Base-by-base conservation (phyloP, 2,113 vertebrate species). In the Colinus virginianus region DNA sequence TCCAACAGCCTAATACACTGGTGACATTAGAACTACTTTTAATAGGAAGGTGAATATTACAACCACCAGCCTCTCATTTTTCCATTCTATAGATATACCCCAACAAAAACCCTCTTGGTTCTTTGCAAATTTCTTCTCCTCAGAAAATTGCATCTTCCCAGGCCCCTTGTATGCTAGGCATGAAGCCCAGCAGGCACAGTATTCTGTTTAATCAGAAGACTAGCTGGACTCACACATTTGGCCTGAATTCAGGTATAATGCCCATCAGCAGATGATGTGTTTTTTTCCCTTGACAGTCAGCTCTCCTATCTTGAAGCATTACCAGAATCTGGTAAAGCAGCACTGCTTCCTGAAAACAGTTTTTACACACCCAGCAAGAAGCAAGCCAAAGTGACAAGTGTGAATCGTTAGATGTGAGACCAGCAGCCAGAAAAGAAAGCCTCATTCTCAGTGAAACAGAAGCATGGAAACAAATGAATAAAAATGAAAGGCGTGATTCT, bases 221-320 rank as follows among this genome's bases (percentile, higher is more conserved):
- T 84, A 68, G 90, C 34, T 13, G 30, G 32, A 18, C 84, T 78
- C 84, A 81, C 78, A 32, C 8, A 1, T 43, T 64, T 61, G 89
- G 94, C 74, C 74, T 64, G 18, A 51, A 22, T 77, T 61, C 58
- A 7, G 28, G 4, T 8, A 34, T 6, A 61, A 43, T 7, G 53
- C 70, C 78, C 13, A 1, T 23, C 70, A 55, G 80, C 66, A 19
- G 51, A 4, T 1, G 5, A 26, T 32, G 59, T 18, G 43, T 59
- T 68, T 23, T 84, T 23, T 84, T 67, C 61, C 8, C 80, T 74
- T 28, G 7, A 58, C 59, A 53, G 36, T 22, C 55, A 13, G 4
- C 4, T 87, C 62, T 71, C 20, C 70, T 70, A 32, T 8, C n/a
- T 4, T 46, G 62, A 87, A 32, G 7, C 0, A 0, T n/a, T 40